phyloP scores from a whole-genome alignment of 2,797 vertebrate genomes.

The Danionella dracula region DNA sequence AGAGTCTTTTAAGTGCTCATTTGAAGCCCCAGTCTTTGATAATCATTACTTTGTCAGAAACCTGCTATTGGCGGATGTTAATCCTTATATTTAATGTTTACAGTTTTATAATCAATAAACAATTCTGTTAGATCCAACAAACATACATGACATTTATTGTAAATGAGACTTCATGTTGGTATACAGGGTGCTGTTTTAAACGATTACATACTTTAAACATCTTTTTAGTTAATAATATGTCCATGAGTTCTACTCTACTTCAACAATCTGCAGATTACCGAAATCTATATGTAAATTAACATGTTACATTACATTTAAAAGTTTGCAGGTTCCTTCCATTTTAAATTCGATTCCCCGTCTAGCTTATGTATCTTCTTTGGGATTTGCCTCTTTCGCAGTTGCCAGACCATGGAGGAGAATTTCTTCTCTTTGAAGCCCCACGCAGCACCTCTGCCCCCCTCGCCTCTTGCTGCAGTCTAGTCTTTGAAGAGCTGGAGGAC shows the following conservation, averaged over 20 bases:
- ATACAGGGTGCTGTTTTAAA: too few species aligned
- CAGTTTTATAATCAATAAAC: background rate
- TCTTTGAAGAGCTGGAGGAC: constrained; percentile 52
- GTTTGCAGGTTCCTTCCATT: too few species aligned
- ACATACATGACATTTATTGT: too few species aligned
- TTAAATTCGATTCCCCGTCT: too few species aligned
- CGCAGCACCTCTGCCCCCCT: constrained; percentile 37
- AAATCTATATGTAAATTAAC: too few species aligned
- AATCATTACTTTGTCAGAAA: background rate
- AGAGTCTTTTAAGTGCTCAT: background rate
- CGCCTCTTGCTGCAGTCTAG: constrained; percentile 19
- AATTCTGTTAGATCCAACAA: background rate
- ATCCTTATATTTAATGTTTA: background rate
- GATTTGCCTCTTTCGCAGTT: background rate
- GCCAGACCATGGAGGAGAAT: background rate
- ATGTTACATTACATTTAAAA: too few species aligned
- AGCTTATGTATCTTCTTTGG: background rate
- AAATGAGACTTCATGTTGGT: too few species aligned
- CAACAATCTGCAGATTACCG: too few species aligned
- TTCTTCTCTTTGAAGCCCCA: constrained; percentile 31
- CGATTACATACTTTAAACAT: too few species aligned
- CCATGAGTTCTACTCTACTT: too few species aligned
- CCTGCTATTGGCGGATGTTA: constrained; percentile 8
- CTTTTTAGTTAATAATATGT: too few species aligned
- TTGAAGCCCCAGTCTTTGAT: constrained; percentile 4